Base-by-base conservation (phyloP, 2,113 vertebrate species). In the Herpailurus yagouaroundi region DNA sequence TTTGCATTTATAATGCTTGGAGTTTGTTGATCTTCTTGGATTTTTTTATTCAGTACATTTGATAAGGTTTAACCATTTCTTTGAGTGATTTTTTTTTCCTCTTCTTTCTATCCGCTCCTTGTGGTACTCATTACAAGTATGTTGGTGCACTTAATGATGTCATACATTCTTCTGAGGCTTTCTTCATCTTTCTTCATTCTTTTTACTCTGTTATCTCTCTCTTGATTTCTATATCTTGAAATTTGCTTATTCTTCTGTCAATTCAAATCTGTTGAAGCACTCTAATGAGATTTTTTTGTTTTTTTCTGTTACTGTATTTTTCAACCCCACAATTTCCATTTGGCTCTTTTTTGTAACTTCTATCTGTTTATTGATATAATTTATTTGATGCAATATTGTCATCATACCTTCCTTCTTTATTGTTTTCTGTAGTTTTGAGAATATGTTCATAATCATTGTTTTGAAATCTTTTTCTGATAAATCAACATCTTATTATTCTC, bases 361-460 rank as follows among this genome's bases (percentile, higher is more conserved):
- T 82, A n/a, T 76, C 55, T 48, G 5, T 79, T 83, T 83, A 83
- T 45, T 79, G 60, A 50, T 82, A 50, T n/a, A n/a, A 31, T 77
- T 14, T 63, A 4, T n/a, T 77, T 55, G 73, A 48, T 41, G 3
- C 4, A 60, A 11, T 27, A 73, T 50, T 94, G 18, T 63, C 33
- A 50, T 82, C 33, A 60, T 89, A 81, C 64, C 23, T 71, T 45
- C n/a, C 19, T 69, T 73, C 31, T 76, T 84, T 76, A 76, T 76
- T 9, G n/a, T 38, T 89, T 95, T 41, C 68, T 84, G 66, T 84
- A 83, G 38, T 95, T 84, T 15, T 90, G n/a, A 84, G 79, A 68
- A 45, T 60, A 90, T 76, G 45, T 84, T 83, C 74, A 45, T 64
- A 90, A 74, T 82, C n/a, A 18, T 63, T 89, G 38, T 60, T 68